phyloP scores from a whole-genome alignment of 2,797 vertebrate species.

The Clarias fuscus region DNA sequence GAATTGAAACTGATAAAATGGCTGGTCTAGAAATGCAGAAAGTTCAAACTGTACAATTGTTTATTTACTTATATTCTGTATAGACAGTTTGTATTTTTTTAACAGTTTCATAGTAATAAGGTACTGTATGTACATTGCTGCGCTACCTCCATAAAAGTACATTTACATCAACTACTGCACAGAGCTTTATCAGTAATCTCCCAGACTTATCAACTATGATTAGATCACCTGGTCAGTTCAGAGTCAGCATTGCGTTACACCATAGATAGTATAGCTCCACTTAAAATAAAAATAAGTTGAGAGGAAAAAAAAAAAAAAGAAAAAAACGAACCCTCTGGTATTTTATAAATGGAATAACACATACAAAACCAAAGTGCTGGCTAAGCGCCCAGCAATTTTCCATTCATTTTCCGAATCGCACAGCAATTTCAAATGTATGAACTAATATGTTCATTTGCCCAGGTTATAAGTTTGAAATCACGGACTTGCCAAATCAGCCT shows the following conservation, averaged over 20 bases:
- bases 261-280: no score
- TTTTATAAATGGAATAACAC: background rate
- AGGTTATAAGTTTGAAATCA: background rate
- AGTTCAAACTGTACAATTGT: background rate
- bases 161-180: no score
- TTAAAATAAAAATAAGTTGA: no score
- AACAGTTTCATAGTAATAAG: no score
- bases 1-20: background rate
- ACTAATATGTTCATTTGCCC: background rate
- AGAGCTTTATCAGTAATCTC: no score
- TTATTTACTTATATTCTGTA: background rate
- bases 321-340: background rate
- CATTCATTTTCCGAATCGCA: conserved; percentile 18
- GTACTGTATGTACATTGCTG: no score
- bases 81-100: background rate
- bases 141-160: no score
- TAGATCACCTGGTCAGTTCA: no score
- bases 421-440: background rate
- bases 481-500: background rate
- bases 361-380: background rate
- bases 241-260: no score
- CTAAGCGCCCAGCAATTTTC: background rate
- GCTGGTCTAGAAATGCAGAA: background rate
- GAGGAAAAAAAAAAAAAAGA: no score
- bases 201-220: no score